A percentile compares a stretch with the other conserved stretches of the same genome.
Evolutionary conservation across 2,797 vertebrate species (phyloP).

Genomic region (Rhinatrema bivittatum): DNA sequence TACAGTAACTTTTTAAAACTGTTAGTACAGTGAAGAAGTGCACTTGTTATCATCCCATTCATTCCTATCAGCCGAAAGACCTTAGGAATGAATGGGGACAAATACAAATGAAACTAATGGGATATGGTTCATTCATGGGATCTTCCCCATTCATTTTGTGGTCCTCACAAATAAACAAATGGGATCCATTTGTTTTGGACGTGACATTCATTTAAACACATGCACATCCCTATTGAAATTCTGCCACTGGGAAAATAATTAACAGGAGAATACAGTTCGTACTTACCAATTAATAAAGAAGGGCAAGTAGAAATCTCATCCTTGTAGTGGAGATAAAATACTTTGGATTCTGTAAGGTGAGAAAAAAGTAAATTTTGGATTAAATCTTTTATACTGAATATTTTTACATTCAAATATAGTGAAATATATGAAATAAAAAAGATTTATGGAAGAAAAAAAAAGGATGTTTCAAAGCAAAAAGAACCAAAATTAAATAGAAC

Average conservation of each 20-base stretch:
- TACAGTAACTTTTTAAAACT: too few species aligned
- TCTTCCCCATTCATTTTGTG: too few species aligned
- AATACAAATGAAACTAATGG: not conserved
- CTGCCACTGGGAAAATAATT: slow-evolving; percentile 1
- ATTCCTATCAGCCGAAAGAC: too few species aligned
- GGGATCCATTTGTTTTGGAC: slow-evolving; percentile 5
- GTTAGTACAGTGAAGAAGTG: too few species aligned
- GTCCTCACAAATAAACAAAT: slow-evolving; percentile 6
- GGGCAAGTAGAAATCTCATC: slow-evolving; percentile 28
- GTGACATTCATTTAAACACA: too few species aligned
- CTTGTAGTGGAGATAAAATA: slow-evolving; percentile 10
- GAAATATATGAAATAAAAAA: not conserved
- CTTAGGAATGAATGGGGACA: not conserved
- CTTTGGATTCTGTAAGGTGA: slow-evolving; percentile 12
- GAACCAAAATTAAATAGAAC: not conserved
- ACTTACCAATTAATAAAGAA: slow-evolving; percentile 46
- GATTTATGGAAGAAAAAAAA: not conserved
- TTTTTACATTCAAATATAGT: not conserved
- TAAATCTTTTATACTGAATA: not conserved
- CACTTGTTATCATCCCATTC: too few species aligned
- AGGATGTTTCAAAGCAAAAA: not conserved
- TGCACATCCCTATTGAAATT: too few species aligned
- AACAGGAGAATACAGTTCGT: slow-evolving; percentile 5
- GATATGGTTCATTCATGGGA: too few species aligned
- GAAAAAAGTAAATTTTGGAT: not conserved